A percentile compares a stretch with the other conserved stretches of the same genome.
These are phyloP conservation scores for Columba guinea DNA, from an alignment of 2,797 vertebrate species.

Conservation along the genomic window DNA sequence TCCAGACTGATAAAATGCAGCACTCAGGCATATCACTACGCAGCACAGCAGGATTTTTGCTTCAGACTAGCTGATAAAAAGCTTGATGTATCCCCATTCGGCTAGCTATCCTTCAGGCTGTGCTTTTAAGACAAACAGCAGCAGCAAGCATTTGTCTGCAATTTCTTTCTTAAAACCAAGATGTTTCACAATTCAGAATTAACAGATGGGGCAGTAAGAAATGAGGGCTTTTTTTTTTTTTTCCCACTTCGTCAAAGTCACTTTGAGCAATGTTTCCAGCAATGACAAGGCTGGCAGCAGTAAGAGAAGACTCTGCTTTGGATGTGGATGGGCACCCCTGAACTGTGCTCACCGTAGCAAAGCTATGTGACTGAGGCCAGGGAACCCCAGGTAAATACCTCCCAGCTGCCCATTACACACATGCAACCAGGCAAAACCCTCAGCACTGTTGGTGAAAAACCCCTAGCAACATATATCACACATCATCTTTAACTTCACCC, in stretches of 20 bases:
- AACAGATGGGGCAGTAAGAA: constrained; percentile 21
- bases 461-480: neutral
- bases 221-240: neutral
- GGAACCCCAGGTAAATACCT: neutral
- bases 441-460: neutral
- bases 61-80: constrained; percentile 46
- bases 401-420: too few species aligned
- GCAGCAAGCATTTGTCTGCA: constrained; percentile 23
- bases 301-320: neutral
- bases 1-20: constrained; percentile 23
- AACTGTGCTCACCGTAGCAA: fast-evolving
- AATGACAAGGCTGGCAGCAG: neutral
- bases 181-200: neutral
- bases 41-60: constrained; percentile 35
- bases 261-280: neutral
- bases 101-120: constrained; percentile 32
- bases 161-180: constrained; percentile 37
- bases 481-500: neutral
- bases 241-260: neutral
- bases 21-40: constrained; percentile 3
- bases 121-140: constrained; percentile 56
- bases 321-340: neutral
- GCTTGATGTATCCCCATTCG: constrained; percentile 12
- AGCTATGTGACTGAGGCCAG: neutral
- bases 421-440: neutral